Evolutionary conservation across 2,797 vertebrate genomes (phyloP).

Genomic region (Neosalanx taihuensis): DNA sequence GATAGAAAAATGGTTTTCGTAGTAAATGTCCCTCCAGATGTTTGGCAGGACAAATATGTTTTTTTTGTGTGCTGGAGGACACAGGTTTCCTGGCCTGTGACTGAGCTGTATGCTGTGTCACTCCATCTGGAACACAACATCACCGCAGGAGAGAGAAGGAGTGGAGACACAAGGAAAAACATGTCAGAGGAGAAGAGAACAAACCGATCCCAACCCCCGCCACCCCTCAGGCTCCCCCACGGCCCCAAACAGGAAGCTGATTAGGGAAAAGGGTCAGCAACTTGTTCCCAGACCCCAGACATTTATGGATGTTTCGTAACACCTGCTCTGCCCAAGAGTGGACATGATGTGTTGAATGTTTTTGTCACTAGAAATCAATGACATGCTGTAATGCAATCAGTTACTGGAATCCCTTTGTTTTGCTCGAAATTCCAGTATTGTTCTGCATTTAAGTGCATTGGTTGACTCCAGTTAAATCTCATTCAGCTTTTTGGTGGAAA

Average conservation of each 20-base stretch:
- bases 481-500: conserved; percentile 28
- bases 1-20: conserved; percentile 61
- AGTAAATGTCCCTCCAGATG: conserved; percentile 78
- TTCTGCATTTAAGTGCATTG: conserved; percentile 10
- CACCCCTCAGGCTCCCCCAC: conserved; percentile 40
- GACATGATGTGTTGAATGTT: conserved; percentile 46
- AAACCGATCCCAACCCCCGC: conserved; percentile 49
- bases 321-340: conserved; percentile 51
- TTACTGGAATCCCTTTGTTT: conserved; percentile 48
- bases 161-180: conserved; percentile 67
- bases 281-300: conserved; percentile 68
- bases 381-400: conserved; percentile 24
- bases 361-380: conserved; percentile 42
- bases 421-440: not conserved
- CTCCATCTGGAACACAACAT: conserved; percentile 67
- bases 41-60: conserved; percentile 61
- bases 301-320: conserved; percentile 55
- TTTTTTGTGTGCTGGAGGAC: conserved; percentile 81
- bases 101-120: conserved; percentile 57
- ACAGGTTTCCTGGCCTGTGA: conserved; percentile 81
- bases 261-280: conserved; percentile 67
- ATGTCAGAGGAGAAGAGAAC: conserved; percentile 59
- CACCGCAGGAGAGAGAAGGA: conserved; percentile 47
- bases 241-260: conserved; percentile 74
- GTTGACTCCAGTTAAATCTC: not conserved